Evolutionary conservation across 2,888 invertebrate species (phyloP).

Genomic region (Drosophila merina): DNA sequence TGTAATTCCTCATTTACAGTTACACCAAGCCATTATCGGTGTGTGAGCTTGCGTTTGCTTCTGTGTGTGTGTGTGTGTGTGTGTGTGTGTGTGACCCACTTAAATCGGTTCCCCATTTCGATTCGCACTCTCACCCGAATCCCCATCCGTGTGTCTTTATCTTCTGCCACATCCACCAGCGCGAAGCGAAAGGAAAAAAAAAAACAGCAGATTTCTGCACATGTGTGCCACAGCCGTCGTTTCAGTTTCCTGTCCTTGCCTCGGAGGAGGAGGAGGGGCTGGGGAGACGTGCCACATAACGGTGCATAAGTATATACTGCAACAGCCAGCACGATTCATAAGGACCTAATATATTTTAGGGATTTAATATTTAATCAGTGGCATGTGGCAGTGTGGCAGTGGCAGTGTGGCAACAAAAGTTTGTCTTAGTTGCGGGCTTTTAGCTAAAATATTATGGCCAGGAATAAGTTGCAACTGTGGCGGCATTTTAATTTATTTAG

Average conservation of each 20-base stretch:
- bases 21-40: constrained; percentile 4
- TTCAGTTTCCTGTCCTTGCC: constrained; percentile 12
- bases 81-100: constrained; percentile 37
- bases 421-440: constrained; percentile 33
- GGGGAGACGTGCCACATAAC: no score
- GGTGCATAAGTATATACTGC: constrained; percentile 7
- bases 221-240: constrained; percentile 22
- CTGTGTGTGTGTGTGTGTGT: not conserved
- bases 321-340: not conserved
- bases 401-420: constrained; percentile 5
- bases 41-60: not conserved
- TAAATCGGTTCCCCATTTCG: constrained; percentile 12
- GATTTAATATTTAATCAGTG: constrained; percentile 2
- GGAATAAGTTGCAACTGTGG: constrained; percentile 51
- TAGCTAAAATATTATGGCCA: constrained; percentile 58
- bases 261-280: not conserved
- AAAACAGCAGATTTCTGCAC: constrained; percentile 2
- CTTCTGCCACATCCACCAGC: constrained; percentile 1
- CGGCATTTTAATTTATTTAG: constrained; percentile 77
- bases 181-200: not conserved
- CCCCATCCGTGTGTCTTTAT: constrained; percentile 2
- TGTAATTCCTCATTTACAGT: constrained; percentile 2
- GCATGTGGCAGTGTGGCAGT: not conserved
- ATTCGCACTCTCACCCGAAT: constrained; percentile 3
- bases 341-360: constrained; percentile 4